Evolutionary conservation across 2,797 vertebrate genomes (phyloP), one percentile per base, ranked within the genome.

Genomic region (Lophotriccus pileatus): DNA sequence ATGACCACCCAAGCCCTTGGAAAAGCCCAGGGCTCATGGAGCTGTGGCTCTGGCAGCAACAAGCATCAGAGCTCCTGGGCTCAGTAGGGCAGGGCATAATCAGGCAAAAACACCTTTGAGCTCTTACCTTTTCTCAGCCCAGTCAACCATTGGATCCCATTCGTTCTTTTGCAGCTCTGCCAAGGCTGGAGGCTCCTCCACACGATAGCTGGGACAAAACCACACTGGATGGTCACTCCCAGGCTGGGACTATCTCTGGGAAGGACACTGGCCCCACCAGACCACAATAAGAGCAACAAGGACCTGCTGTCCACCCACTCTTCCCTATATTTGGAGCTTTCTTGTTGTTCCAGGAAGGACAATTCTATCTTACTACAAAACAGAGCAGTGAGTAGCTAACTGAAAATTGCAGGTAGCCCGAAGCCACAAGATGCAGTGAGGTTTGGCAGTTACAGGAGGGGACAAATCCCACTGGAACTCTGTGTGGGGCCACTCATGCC

Each of bases 151-250:
- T 1, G 99, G 99, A 84, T 99, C 99, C 99, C 99, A 99, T 79
- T 99, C 99, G 32, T 99, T 98, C 94, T 96, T 99, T 95, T 99
- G 99, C 63, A 99, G 98, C 89, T 99, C 99, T 72, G 99, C 99
- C 97, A 99, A 97, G 62, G 96, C 98, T 8, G 97, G 88, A 13
- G 99, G 99, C 17, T 99, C 99, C 66, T 99, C 99, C 72, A 99
- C 98, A 94, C 99, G 99, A 97, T 99, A 99, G 98, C 99, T 99
- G 91, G 88, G 87, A 98, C 70, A 87, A 86, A 95, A 85, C 13
- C 78, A 73, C 8, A 9, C 49, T 22, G 79, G 30, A 34, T 30
- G 59, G 78, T 96, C 60, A 16, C 84, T 83, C 82, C 93, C 87
- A 44, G 81, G 37, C 68, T 67, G 46, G 53, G 32, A 32, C 37